Evolutionary conservation across 2,113 vertebrate genomes (phyloP).

Genomic region (Phalacrocorax brasilianus): DNA sequence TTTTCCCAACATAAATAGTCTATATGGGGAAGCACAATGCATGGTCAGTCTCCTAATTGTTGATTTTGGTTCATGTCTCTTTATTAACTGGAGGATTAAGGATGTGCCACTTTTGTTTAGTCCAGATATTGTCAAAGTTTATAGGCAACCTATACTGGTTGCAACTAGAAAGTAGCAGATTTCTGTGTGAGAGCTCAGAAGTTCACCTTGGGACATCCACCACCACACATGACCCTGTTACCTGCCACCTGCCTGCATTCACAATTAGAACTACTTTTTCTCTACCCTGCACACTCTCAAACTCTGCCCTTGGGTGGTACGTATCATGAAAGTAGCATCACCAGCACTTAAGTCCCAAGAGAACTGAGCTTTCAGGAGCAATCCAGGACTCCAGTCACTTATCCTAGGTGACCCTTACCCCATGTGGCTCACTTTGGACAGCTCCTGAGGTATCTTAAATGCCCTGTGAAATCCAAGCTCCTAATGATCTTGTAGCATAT

Average conservation of each 20-base stretch:
- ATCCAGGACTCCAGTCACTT: background rate
- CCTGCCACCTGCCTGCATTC: background rate
- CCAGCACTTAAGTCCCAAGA: background rate
- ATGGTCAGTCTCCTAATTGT: background rate
- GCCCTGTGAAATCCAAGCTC: background rate
- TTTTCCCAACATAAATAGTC: background rate
- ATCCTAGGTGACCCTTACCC: background rate
- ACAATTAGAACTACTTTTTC: background rate
- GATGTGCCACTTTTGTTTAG: background rate
- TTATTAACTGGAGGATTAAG: background rate
- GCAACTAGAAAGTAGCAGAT: background rate
- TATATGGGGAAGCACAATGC: background rate
- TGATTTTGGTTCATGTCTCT: background rate
- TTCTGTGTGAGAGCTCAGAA: background rate
- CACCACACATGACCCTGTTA: background rate
- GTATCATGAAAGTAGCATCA: background rate
- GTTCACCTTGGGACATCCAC: background rate
- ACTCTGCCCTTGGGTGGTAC: background rate
- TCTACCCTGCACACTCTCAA: background rate
- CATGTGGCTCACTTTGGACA: background rate
- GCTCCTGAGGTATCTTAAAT: background rate
- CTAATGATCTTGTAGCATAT: background rate
- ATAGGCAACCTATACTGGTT: fast-evolving
- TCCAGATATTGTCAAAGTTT: background rate
- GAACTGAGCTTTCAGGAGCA: background rate